phyloP scores from a whole-genome alignment of 1,140 invertebrate species.

The Euglossa dilemma region DNA sequence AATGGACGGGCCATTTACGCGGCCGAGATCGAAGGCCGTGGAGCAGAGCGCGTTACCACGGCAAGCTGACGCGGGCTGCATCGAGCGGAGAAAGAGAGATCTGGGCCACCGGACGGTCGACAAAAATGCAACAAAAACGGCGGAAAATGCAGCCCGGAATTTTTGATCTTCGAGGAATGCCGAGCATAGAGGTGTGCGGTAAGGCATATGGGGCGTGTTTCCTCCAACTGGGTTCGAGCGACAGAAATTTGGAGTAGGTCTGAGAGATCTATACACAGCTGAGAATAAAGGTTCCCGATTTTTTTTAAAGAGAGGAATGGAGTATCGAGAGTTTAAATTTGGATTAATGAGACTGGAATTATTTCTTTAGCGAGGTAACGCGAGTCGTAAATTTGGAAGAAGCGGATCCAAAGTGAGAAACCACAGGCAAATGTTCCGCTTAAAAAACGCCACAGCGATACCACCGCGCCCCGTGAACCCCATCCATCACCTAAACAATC shows the following conservation, averaged over 20 bases:
- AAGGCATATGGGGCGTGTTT: too few species aligned
- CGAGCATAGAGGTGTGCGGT: neutral
- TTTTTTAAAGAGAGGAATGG: too few species aligned
- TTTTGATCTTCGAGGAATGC: neutral
- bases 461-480: neutral
- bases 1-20: constrained; percentile 37
- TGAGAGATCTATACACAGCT: too few species aligned
- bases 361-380: too few species aligned
- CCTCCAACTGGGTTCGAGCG: too few species aligned
- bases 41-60: constrained; percentile 19
- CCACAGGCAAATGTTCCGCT: too few species aligned
- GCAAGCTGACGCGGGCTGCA: constrained; percentile 35
- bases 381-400: too few species aligned
- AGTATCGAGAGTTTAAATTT: too few species aligned
- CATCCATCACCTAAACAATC: constrained; percentile 1
- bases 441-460: neutral
- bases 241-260: too few species aligned
- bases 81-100: constrained; percentile 28
- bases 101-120: constrained; percentile 17
- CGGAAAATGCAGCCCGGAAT: neutral
- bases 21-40: constrained; percentile 49
- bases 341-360: too few species aligned
- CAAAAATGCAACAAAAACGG: neutral
- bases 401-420: too few species aligned
- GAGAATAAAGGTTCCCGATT: too few species aligned